A percentile compares a stretch with the other conserved stretches of the same genome.
These are phyloP conservation scores for Syrista parreyssii DNA, from an alignment of 2,888 invertebrate genomes.

Conservation along the genomic window DNA sequence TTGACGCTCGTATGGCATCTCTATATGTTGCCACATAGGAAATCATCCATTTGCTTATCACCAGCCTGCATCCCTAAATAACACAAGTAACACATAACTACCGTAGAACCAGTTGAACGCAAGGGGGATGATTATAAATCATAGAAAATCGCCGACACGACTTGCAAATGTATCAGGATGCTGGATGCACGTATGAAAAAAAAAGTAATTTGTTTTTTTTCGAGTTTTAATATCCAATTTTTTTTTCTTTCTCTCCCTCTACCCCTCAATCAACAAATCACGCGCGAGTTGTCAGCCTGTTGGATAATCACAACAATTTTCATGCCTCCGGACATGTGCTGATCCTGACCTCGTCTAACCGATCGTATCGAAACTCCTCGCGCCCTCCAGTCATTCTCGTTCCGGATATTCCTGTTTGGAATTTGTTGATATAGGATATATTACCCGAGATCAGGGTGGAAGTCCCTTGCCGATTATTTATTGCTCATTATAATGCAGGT, in stretches of 20 bases:
- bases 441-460: slow-evolving; percentile 32
- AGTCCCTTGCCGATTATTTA: slow-evolving; percentile 53
- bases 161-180: neutral
- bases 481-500: slow-evolving; percentile 56
- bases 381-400: slow-evolving; percentile 10
- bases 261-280: neutral
- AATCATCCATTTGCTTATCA: neutral
- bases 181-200: neutral
- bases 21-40: neutral
- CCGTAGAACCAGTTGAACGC: too few relatives aligned
- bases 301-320: neutral
- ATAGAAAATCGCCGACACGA: too few relatives aligned
- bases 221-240: too few relatives aligned
- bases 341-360: slow-evolving; percentile 9
- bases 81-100: too few relatives aligned
- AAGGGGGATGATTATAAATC: too few relatives aligned
- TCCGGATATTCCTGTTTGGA: slow-evolving; percentile 10
- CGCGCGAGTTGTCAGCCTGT: neutral
- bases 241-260: neutral
- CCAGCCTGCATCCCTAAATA: too few relatives aligned
- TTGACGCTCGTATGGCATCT: slow-evolving; percentile 8
- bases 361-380: slow-evolving; percentile 29
- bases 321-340: neutral
- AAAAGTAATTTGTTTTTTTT: neutral
- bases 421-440: slow-evolving; percentile 24